Evolutionary conservation across 2,113 vertebrate species (phyloP).

Genomic region (Pelobates fuscus): DNA sequence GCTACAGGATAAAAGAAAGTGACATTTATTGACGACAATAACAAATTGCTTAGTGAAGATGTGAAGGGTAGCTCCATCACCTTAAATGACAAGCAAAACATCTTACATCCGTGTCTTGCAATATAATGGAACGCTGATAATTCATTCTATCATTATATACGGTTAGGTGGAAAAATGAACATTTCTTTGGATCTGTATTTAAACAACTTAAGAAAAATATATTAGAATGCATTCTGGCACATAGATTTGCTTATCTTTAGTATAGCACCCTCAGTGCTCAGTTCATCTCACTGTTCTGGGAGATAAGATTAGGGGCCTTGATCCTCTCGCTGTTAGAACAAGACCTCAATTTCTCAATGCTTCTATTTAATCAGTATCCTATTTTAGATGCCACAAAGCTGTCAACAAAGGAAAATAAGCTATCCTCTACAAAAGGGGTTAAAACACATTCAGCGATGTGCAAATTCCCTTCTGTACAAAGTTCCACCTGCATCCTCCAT

Average conservation of each 20-base stretch:
- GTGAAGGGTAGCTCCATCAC: slow-evolving; percentile 11
- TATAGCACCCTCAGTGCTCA: slow-evolving; percentile 55
- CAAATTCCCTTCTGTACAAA: slow-evolving; percentile 76
- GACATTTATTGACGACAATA: slow-evolving; percentile 47
- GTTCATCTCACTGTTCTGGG: slow-evolving; percentile 72
- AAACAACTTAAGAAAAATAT: neutral
- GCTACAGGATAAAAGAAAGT: slow-evolving; percentile 13
- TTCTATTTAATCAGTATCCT: slow-evolving; percentile 96
- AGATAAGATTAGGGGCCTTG: slow-evolving; percentile 93
- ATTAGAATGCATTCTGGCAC: neutral
- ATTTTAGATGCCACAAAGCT: slow-evolving; percentile 90
- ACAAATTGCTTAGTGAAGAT: slow-evolving; percentile 29
- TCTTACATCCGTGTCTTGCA: neutral
- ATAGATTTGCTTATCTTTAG: slow-evolving; percentile 64
- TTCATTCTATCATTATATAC: neutral
- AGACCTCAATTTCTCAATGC: slow-evolving; percentile 99
- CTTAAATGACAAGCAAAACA: slow-evolving; percentile 14
- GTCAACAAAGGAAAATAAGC: slow-evolving; percentile 95
- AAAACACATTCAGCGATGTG: slow-evolving; percentile 88
- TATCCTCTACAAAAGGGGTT: slow-evolving; percentile 79
- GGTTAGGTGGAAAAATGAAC: neutral
- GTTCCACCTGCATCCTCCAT: slow-evolving; percentile 87
- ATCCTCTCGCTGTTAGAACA: slow-evolving; percentile 92
- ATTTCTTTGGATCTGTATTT: neutral
- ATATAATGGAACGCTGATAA: neutral